These are phyloP conservation scores for Temnothorax nylanderi DNA, from an alignment of 1,140 invertebrate genomes.

Conservation along the genomic window DNA sequence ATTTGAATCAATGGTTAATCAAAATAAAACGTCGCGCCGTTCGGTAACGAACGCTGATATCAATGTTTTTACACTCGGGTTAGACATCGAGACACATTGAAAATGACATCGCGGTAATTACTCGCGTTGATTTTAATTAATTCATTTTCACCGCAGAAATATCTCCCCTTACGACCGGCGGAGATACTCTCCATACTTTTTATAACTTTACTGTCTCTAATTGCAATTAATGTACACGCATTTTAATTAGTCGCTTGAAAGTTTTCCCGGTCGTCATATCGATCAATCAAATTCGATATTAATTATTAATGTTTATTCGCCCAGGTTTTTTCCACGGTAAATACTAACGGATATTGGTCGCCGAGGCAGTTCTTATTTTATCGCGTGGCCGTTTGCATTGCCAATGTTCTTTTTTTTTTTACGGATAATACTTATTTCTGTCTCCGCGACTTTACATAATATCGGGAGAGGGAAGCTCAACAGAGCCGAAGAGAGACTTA, in stretches of 20 bases:
- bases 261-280: neutral
- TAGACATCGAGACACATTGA: neutral
- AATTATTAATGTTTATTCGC: neutral
- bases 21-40: neutral
- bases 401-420: slow-evolving; percentile 4
- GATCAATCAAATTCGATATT: neutral
- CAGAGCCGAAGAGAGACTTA: neutral
- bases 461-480: neutral
- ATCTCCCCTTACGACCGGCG: neutral
- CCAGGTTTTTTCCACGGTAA: neutral
- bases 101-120: neutral
- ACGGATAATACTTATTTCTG: slow-evolving; percentile 21
- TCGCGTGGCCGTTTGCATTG: neutral
- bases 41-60: neutral
- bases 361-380: neutral
- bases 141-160: neutral
- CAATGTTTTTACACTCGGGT: neutral
- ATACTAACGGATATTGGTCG: neutral
- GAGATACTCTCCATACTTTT: neutral
- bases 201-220: neutral
- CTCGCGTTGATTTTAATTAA: slow-evolving; percentile 16
- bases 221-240: neutral
- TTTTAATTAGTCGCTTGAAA: neutral
- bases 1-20: neutral
- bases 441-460: slow-evolving; percentile 36